Base-by-base conservation (phyloP, 1,140 invertebrate genomes). In the Spodoptera frugiperda region DNA sequence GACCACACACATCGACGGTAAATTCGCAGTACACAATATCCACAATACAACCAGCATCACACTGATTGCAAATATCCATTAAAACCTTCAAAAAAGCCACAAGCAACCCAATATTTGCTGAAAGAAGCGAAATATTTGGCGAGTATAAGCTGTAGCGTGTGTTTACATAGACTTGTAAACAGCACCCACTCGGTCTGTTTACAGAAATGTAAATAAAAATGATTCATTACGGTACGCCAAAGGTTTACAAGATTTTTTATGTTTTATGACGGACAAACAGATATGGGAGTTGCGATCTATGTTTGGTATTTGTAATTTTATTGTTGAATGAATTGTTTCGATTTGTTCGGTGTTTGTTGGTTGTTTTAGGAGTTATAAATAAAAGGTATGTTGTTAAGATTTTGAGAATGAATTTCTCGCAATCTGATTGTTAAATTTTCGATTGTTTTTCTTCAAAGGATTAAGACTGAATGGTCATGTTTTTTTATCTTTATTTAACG, bases 41-140 rank as follows among this genome's bases (percentile, higher is more conserved):
- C 19, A 55, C 9, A 55, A 25, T 25, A 25, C 5, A 1, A 25
- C 25, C 25, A 25, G 5, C 5, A 25, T 25, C 5, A 4, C 25
- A 25, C 0, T 25, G 25, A 25, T 25, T 25, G 25, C 25, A 25
- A 25, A 25, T 25, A 25, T 25, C 3, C 25, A 25, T 25, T 25
- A 25, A 25, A 12, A 0, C 14, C 14, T 4, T 21, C 14, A 30
- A 12, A 44, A 8, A 44, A 17, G 33, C 14, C 17, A 53, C 51
- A 57, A 25, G n/a, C 44, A 8, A 17, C 11, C 17, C n/a, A 48
- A 12, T 19, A 65, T 65, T 48, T 65, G 3, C 44, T 12, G 11
- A 21, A 65, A 65, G 61, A 65, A 65, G 21, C 17, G 14, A 48
- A 65, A 48, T 48, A 30, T 65, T 65, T 65, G 61, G 49, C 21